phyloP scores from a whole-genome alignment of 2,113 vertebrate genomes.

The Perca schrenkii region DNA sequence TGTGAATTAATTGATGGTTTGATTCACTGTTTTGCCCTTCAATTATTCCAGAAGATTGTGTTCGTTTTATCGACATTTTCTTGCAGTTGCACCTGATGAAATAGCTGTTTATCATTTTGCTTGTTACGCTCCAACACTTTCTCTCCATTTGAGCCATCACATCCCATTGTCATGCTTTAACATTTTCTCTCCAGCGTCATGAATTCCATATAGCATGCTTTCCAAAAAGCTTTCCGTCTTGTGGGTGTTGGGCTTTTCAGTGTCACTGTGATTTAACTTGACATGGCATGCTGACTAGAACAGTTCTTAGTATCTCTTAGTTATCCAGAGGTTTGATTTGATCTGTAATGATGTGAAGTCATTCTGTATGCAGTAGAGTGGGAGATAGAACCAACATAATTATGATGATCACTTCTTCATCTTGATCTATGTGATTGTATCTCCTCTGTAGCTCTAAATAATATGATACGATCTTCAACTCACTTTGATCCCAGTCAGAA shows the following conservation, averaged over 20 bases:
- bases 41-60: slow-evolving; percentile 58
- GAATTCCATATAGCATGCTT: slow-evolving; percentile 72
- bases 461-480: background rate
- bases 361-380: slow-evolving; percentile 19
- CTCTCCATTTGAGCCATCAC: slow-evolving; percentile 55
- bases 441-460: background rate
- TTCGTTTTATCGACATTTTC: slow-evolving; percentile 59
- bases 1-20: slow-evolving; percentile 58
- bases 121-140: slow-evolving; percentile 56
- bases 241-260: slow-evolving; percentile 39
- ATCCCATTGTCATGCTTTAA: slow-evolving; percentile 67
- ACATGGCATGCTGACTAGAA: slow-evolving; percentile 54
- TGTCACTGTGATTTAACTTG: slow-evolving; percentile 53
- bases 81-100: slow-evolving; percentile 67
- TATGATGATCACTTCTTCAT: slow-evolving; percentile 1
- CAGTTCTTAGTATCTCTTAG: slow-evolving; percentile 28
- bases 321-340: slow-evolving; percentile 25
- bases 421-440: background rate
- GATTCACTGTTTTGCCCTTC: slow-evolving; percentile 43
- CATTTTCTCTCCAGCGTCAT: slow-evolving; percentile 54
- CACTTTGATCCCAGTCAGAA: background rate
- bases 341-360: slow-evolving; percentile 22
- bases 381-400: background rate
- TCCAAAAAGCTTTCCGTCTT: slow-evolving; percentile 48
- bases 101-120: slow-evolving; percentile 72